phyloP scores from a whole-genome alignment of 2,888 invertebrate species.

The Mythimna impura region DNA sequence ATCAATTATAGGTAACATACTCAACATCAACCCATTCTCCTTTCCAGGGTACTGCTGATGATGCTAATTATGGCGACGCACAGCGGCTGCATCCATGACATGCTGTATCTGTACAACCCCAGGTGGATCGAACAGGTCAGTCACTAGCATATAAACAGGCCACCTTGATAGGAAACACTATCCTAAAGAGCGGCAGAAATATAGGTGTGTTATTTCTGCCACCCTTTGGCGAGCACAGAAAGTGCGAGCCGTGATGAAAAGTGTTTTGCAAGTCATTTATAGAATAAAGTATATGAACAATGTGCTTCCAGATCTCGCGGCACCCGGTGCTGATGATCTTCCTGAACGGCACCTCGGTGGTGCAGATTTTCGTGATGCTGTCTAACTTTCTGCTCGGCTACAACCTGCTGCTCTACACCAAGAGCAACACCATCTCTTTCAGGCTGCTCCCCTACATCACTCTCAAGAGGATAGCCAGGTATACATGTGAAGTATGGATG shows the following conservation, averaged over 20 bases:
- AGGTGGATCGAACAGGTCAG: constrained; percentile 74
- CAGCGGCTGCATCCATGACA: constrained; percentile 74
- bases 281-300: not conserved
- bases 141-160: not conserved
- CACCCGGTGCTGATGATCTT: constrained; percentile 75
- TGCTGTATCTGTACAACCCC: constrained; percentile 76
- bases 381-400: constrained; percentile 81
- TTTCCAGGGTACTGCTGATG: constrained; percentile 76
- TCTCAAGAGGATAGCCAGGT: constrained; percentile 72
- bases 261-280: not conserved
- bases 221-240: not conserved
- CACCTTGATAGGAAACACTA: not conserved
- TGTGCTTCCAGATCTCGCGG: constrained; percentile 37
- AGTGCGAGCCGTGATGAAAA: no score
- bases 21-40: not conserved
- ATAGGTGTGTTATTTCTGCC: no score
- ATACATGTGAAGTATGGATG: not conserved
- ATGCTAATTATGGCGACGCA: constrained; percentile 74
- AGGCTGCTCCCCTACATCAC: constrained; percentile 71
- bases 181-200: no score
- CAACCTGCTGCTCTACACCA: constrained; percentile 73
- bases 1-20: no score
- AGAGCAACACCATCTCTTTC: constrained; percentile 63
- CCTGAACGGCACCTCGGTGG: constrained; percentile 78
- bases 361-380: constrained; percentile 78